These are phyloP conservation scores for Pachyseris speciosa DNA, from an alignment of 64 coral and sea anemone genomes.

Conservation along the genomic window DNA sequence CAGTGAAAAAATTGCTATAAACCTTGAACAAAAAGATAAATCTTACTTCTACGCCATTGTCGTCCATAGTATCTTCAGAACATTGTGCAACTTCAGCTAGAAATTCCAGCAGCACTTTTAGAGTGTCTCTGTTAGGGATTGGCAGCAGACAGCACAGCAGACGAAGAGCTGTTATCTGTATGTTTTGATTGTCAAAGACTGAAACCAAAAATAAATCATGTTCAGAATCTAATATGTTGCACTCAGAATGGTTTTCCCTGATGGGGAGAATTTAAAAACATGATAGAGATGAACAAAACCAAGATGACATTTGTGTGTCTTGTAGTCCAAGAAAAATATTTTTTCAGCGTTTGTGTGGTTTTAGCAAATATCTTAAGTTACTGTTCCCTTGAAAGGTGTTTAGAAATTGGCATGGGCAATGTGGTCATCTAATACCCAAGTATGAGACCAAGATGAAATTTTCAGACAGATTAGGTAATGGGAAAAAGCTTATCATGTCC, in stretches of 20 bases:
- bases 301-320: too few species aligned
- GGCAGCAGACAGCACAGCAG: conserved; percentile 84
- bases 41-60: conserved; percentile 85
- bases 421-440: too few species aligned
- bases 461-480: too few species aligned
- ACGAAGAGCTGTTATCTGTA: conserved; percentile 54
- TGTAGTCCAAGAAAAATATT: too few species aligned
- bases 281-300: too few species aligned
- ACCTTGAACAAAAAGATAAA: background rate
- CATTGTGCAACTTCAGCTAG: conserved; percentile 90
- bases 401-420: too few species aligned
- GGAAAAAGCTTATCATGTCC: too few species aligned
- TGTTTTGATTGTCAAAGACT: conserved; percentile 58
- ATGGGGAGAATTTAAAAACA: background rate
- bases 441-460: too few species aligned
- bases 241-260: background rate
- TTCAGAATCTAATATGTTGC: background rate
- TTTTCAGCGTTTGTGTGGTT: too few species aligned
- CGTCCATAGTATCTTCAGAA: conserved; percentile 77
- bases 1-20: background rate
- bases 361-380: too few species aligned
- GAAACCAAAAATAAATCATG: background rate
- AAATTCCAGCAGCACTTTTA: conserved; percentile 85
- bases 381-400: too few species aligned
- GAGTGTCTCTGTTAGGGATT: conserved; percentile 88